Percentiles rank a stretch among this genome's conserved stretches.
These are phyloP conservation scores for Tinamus major DNA, from an alignment of 2,797 vertebrate genomes.

Conservation along the genomic window DNA sequence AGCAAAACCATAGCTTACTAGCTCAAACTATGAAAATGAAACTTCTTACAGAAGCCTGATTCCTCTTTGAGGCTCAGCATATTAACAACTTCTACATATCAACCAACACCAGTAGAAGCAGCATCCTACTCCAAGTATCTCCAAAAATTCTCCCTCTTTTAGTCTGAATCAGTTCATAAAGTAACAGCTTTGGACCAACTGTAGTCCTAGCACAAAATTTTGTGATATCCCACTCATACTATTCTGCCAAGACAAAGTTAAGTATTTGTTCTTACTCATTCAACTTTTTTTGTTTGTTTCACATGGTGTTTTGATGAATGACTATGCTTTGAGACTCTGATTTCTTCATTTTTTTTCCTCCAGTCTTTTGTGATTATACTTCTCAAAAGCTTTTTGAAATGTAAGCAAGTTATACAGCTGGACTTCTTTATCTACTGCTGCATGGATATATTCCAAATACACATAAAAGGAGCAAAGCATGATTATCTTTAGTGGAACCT, in stretches of 20 bases:
- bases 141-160: not conserved
- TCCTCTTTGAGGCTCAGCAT: not conserved
- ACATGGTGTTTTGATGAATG: not conserved
- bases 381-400: conserved; percentile 20
- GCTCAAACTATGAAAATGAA: not conserved
- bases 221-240: not conserved
- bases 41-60: not conserved
- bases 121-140: not conserved
- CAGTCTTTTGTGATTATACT: not conserved
- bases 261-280: not conserved
- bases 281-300: not conserved
- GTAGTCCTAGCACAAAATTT: not conserved
- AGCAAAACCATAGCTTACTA: not conserved
- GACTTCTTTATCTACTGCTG: not conserved
- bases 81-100: not conserved
- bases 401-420: not conserved
- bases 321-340: not conserved
- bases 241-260: not conserved
- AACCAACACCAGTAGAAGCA: not conserved
- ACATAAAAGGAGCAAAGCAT: not conserved
- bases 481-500: not conserved
- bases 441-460: not conserved
- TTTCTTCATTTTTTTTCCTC: not conserved
- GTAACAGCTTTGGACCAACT: not conserved
- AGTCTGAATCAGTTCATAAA: not conserved